Base-by-base conservation (phyloP, 2,113 vertebrate species). In the Antennarius striatus region DNA sequence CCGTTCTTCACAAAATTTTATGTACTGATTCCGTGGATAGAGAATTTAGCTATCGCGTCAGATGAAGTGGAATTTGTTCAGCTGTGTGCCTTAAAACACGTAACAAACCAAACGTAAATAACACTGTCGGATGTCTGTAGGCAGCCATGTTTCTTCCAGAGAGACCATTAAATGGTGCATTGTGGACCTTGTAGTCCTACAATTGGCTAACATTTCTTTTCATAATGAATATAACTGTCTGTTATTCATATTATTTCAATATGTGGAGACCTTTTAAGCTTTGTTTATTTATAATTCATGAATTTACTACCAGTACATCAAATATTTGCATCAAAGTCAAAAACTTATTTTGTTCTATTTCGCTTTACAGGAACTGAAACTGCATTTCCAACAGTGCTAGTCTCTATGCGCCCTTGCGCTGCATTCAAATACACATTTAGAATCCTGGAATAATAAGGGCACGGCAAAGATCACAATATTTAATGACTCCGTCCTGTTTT, bases 101-200 rank as follows among this genome's bases (percentile, higher is more conserved):
- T 59, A 77, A 55, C 63, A 80, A 14, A 74, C 56, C 46, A 71
- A 86, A 84, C 72, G 79, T 88, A 86, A 91, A 91, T 86, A 90
- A 78, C 65, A 65, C 66, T 86, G 58, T 74, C 80, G 63, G 60
- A 68, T 79, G 56, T 89, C 84, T 80, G 90, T 77, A 49, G 36
- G 91, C 89, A 77, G 93, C 93, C 93, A 94, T 94, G 80, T 92
- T 93, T 89, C 53, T 79, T 75, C 62, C 61, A 71, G 29, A 47
- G 40, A 56, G 42, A 70, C 15, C 53, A 40, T 16, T 3, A 1
- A 60, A 28, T n/a, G 77, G 16, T 85, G 91, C 80, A 91, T 88
- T 87, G 13, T 91, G 92, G 92, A 69, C 85, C 17, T 85, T 91
- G 89, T 86, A 90, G 91, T 92, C 28, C 63, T 8, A 42, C 5